These are phyloP conservation scores for Nomada ferruginata DNA, from an alignment of 2,888 invertebrate species.

Conservation along the genomic window DNA sequence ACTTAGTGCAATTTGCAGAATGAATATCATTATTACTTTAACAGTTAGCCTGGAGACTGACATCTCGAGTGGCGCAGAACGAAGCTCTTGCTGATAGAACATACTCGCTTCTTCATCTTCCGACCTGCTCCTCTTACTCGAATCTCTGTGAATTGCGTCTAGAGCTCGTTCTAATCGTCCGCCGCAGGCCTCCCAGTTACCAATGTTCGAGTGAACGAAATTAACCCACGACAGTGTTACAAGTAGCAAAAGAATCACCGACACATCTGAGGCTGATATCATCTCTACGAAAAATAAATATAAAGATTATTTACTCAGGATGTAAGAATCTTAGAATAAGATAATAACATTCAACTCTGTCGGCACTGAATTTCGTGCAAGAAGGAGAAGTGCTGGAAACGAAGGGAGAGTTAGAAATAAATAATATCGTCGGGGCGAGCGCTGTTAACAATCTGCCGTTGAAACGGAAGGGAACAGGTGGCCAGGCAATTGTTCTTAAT, in stretches of 20 bases:
- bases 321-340: neutral
- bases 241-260: conserved; percentile 48
- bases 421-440: neutral
- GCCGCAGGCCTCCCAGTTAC: conserved; percentile 78
- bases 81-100: conserved; percentile 79
- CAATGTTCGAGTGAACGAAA: conserved; percentile 59
- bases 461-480: neutral
- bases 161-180: conserved; percentile 81
- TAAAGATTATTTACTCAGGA: neutral
- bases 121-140: conserved; percentile 74
- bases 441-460: neutral
- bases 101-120: conserved; percentile 76
- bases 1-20: neutral
- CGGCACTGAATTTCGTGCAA: neutral
- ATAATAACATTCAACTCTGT: neutral
- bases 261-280: conserved; percentile 59
- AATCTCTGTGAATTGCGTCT: conserved; percentile 78
- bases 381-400: neutral
- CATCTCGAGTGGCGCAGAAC: conserved; percentile 81
- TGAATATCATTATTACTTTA: conserved; percentile 77
- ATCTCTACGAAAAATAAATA: conserved; percentile 44
- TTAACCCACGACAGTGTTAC: conserved; percentile 59
- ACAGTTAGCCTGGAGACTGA: conserved; percentile 78
- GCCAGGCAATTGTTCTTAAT: conserved; percentile 11
- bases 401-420: neutral